Conservation (phyloP, 53 echinoderm and acorn worm genomes). For the Echinometra lucunter region DNA sequence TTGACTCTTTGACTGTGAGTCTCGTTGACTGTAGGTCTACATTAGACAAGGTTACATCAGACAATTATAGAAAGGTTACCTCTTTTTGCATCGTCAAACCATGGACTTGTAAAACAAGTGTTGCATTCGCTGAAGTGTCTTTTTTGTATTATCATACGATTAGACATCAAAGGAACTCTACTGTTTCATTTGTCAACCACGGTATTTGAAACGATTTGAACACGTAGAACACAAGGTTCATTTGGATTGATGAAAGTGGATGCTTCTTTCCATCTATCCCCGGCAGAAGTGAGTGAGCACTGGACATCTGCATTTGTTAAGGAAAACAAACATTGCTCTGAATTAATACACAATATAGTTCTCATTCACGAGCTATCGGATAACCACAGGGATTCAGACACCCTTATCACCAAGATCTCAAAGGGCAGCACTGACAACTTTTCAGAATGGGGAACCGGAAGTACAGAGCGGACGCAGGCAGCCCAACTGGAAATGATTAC, state of each 20-base stretch:
- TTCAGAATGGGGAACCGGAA: slow-evolving; percentile 55
- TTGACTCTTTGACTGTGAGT: not conserved
- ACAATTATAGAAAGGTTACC: not conserved
- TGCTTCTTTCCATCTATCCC: not conserved
- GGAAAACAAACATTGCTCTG: not conserved
- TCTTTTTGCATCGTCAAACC: not conserved
- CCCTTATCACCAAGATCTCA: not conserved
- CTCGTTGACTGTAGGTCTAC: no score
- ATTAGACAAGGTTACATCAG: not conserved
- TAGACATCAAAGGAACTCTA: not conserved
- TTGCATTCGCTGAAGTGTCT: not conserved
- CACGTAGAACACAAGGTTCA: not conserved
- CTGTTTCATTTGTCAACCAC: not conserved
- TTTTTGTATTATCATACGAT: not conserved
- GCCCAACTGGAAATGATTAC: slow-evolving; percentile 38
- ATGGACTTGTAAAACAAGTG: not conserved
- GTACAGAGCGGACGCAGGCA: slow-evolving; percentile 19
- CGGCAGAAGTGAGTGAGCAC: not conserved
- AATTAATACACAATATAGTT: not conserved
- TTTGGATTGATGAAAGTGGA: not conserved
- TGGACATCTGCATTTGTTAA: not conserved
- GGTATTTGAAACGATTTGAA: not conserved
- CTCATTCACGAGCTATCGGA: not conserved
- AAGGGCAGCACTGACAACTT: not conserved
- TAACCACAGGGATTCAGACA: not conserved